Evolutionary conservation across 2,888 invertebrate species (phyloP).

Genomic region (Xanthostigma xanthostigma): DNA sequence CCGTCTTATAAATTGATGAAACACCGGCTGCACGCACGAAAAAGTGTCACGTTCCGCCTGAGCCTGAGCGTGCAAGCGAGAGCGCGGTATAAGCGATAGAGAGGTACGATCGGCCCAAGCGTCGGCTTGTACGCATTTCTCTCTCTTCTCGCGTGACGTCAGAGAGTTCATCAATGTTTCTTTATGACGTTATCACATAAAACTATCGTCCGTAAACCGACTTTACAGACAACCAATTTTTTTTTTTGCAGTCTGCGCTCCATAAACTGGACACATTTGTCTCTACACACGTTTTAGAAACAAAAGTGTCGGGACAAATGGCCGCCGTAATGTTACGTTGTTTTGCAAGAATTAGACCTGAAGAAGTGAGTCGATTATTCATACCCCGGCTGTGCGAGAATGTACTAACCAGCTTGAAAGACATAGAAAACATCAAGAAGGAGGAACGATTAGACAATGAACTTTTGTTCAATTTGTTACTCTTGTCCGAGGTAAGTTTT

Average conservation of each 20-base stretch:
- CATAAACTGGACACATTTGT: slow-evolving; percentile 61
- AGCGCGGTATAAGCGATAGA: too few relatives aligned
- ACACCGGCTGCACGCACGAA: too few relatives aligned
- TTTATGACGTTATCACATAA: too few relatives aligned
- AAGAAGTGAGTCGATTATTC: slow-evolving; percentile 52
- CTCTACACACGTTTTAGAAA: slow-evolving; percentile 63
- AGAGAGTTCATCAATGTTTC: too few relatives aligned
- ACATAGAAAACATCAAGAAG: slow-evolving; percentile 48
- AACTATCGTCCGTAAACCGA: too few relatives aligned
- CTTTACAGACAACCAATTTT: too few relatives aligned
- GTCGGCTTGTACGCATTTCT: too few relatives aligned
- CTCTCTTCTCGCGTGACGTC: too few relatives aligned
- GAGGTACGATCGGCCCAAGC: too few relatives aligned
- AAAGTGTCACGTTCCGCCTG: too few relatives aligned
- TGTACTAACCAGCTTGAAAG: slow-evolving; percentile 41
- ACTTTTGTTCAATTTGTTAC: slow-evolving; percentile 57
- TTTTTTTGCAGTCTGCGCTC: slow-evolving; percentile 44
- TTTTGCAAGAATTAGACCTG: slow-evolving; percentile 50
- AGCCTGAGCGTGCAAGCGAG: too few relatives aligned
- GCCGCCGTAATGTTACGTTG: slow-evolving; percentile 56
- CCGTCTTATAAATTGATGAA: too few relatives aligned
- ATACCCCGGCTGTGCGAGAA: slow-evolving; percentile 56
- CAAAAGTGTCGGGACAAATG: slow-evolving; percentile 67
- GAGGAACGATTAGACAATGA: slow-evolving; percentile 69
- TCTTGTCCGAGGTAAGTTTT: slow-evolving; percentile 47